Evolutionary conservation across 2,888 invertebrate genomes (phyloP).

Genomic region (Gari tellinella): DNA sequence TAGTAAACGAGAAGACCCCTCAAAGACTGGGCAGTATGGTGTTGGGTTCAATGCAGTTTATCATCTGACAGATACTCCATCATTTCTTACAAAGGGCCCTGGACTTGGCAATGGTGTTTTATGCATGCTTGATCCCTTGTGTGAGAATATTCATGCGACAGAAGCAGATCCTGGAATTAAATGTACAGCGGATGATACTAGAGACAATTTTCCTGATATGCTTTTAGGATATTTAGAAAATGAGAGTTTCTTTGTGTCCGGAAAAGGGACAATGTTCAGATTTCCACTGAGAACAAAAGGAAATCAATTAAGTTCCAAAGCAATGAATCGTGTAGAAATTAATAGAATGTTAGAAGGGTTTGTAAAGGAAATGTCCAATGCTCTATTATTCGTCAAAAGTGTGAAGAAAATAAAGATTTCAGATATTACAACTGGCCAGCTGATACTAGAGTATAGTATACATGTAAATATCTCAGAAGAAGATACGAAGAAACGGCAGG

Average conservation of each 20-base stretch:
- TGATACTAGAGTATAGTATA: slow-evolving; percentile 45
- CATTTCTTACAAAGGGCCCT: slow-evolving; percentile 75
- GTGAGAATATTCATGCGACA: slow-evolving; percentile 26
- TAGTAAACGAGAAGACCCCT: slow-evolving; percentile 77
- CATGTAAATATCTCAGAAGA: slow-evolving; percentile 17
- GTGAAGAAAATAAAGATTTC: slow-evolving; percentile 27
- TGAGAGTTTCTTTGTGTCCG: slow-evolving; percentile 20
- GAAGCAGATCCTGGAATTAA: slow-evolving; percentile 15
- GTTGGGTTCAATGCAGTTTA: slow-evolving; percentile 83
- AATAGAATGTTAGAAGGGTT: slow-evolving; percentile 21
- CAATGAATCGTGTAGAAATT: slow-evolving; percentile 14
- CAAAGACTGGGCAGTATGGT: slow-evolving; percentile 82
- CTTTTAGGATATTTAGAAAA: slow-evolving; percentile 54
- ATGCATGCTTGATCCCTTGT: slow-evolving; percentile 74
- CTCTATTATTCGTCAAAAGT: slow-evolving; percentile 49
- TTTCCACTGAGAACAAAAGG: slow-evolving; percentile 56
- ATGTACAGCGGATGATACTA: slow-evolving; percentile 32
- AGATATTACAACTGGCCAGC: slow-evolving; percentile 28
- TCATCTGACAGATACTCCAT: slow-evolving; percentile 82
- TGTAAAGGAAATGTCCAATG: slow-evolving; percentile 25
- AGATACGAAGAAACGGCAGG: slow-evolving; percentile 9
- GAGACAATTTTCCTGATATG: slow-evolving; percentile 47
- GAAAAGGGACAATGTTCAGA: slow-evolving; percentile 57
- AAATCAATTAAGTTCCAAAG: slow-evolving; percentile 66
- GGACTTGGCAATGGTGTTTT: slow-evolving; percentile 55